Evolutionary conservation across 2,888 invertebrate species (phyloP).

Genomic region (Cryptocephalus moraei): DNA sequence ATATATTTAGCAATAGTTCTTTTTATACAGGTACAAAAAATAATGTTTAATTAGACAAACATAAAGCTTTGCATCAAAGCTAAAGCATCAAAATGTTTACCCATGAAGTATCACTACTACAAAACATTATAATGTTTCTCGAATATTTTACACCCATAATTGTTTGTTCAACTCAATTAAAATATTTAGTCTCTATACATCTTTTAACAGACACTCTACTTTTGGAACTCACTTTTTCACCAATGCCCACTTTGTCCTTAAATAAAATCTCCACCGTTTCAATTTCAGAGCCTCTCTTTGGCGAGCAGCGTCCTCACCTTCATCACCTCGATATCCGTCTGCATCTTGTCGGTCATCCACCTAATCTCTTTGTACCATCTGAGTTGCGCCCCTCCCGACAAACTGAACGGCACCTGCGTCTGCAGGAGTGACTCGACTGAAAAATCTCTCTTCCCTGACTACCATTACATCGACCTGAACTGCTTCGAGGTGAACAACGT

Average conservation of each 20-base stretch:
- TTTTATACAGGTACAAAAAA: no score
- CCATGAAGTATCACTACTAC: no score
- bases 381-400: conserved; percentile 33
- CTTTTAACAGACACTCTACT: background rate
- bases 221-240: background rate
- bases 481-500: conserved; percentile 38
- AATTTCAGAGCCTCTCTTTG: conserved; percentile 36
- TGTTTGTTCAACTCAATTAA: no score
- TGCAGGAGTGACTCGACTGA: conserved; percentile 23
- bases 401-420: conserved; percentile 35
- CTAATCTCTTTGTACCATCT: conserved; percentile 32
- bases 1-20: no score
- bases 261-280: conserved; percentile 2
- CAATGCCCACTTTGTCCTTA: background rate
- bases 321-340: conserved; percentile 33
- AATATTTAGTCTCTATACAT: background rate
- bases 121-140: no score
- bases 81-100: no score
- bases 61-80: no score
- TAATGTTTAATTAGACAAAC: no score
- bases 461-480: conserved; percentile 38
- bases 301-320: conserved; percentile 33
- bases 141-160: no score
- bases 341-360: conserved; percentile 35
- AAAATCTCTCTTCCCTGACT: conserved; percentile 16